Conservation (phyloP, 2,113 vertebrate species). For the Brachypodius melanocephalos region DNA sequence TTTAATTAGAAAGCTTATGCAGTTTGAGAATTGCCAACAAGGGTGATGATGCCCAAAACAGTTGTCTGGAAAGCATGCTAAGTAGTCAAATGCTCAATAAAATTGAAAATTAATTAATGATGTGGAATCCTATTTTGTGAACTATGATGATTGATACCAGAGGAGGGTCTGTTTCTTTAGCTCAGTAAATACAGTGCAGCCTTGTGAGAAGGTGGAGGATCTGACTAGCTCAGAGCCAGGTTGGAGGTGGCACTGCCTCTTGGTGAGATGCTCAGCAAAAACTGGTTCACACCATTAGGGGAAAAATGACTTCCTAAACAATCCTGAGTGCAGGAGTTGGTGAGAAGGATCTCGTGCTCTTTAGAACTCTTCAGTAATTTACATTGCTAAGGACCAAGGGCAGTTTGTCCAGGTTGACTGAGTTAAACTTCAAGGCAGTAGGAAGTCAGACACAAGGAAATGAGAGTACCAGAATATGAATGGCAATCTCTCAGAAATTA, state of each 20-base stretch:
- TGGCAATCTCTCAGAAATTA: background rate
- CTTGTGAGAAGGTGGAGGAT: background rate
- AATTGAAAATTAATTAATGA: conserved; percentile 20
- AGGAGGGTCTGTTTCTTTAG: background rate
- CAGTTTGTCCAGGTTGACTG: background rate
- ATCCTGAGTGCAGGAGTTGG: background rate
- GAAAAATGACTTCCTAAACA: background rate
- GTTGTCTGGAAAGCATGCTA: conserved; percentile 6
- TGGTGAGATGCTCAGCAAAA: background rate
- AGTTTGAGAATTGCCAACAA: background rate
- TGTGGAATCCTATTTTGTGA: conserved; percentile 28
- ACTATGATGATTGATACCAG: background rate
- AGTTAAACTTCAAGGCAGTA: background rate
- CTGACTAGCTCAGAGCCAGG: background rate
- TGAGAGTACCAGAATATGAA: background rate
- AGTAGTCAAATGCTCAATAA: conserved; percentile 31
- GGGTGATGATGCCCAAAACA: background rate
- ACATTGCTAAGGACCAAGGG: background rate
- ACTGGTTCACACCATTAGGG: background rate
- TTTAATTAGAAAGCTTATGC: conserved; percentile 5
- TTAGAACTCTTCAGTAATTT: background rate
- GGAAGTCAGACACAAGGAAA: background rate
- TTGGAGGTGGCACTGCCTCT: background rate
- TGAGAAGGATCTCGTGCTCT: background rate
- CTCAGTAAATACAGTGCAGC: background rate